These are phyloP conservation scores for Zaprionus tsacasi DNA, from an alignment of 1,140 invertebrate species.

Conservation along the genomic window DNA sequence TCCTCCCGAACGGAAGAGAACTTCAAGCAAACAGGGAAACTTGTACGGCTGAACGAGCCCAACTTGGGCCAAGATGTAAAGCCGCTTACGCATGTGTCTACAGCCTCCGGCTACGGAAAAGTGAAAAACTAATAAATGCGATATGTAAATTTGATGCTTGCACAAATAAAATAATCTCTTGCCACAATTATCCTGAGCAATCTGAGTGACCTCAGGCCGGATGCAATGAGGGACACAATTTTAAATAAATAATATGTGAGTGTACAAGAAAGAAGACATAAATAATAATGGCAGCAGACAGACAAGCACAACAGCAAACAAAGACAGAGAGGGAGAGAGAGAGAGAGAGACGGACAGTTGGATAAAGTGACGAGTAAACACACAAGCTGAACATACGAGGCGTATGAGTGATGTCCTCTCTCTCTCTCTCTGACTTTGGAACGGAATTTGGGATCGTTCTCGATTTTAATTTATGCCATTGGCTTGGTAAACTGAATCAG, in stretches of 20 bases:
- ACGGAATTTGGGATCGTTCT: slow-evolving; percentile 20
- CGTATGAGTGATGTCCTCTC: slow-evolving; percentile 61
- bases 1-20: not conserved
- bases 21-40: slow-evolving; percentile 27
- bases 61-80: slow-evolving; percentile 56
- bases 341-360: not conserved
- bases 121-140: slow-evolving; percentile 65
- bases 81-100: slow-evolving; percentile 68
- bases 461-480: slow-evolving; percentile 78
- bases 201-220: slow-evolving; percentile 8
- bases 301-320: slow-evolving; percentile 18
- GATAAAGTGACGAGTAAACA: slow-evolving; percentile 19
- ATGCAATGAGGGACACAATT: slow-evolving; percentile 26
- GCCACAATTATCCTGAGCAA: slow-evolving; percentile 56
- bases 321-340: slow-evolving; percentile 33
- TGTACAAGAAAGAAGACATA: slow-evolving; percentile 31
- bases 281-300: slow-evolving; percentile 59
- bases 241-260: slow-evolving; percentile 74
- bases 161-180: slow-evolving; percentile 66
- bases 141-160: slow-evolving; percentile 63
- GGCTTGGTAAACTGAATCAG: slow-evolving; percentile 65
- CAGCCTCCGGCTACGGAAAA: slow-evolving; percentile 62
- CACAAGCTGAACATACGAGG: slow-evolving; percentile 30
- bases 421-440: slow-evolving; percentile 2
- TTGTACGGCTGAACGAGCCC: slow-evolving; percentile 26